Percentiles rank a stretch among this genome's conserved stretches.
These are phyloP conservation scores for Cetonia aurata DNA, from an alignment of 2,888 invertebrate species.

Conservation along the genomic window DNA sequence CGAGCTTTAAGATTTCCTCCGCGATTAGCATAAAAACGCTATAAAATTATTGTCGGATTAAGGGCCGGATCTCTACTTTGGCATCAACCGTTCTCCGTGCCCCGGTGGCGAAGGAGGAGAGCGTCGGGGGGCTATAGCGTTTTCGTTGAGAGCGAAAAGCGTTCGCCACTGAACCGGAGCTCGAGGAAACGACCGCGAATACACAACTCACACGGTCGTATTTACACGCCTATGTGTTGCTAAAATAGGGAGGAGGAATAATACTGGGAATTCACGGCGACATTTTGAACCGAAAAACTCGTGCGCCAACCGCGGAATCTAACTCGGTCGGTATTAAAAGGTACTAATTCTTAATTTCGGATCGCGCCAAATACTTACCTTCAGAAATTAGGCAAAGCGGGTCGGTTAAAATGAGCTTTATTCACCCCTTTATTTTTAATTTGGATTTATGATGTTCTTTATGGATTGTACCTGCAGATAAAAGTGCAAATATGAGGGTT, in stretches of 20 bases:
- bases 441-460: too few species aligned
- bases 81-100: conserved; percentile 17
- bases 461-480: too few species aligned
- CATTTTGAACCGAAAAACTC: background rate
- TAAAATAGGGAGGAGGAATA: conserved; percentile 22
- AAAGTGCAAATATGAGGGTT: too few species aligned
- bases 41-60: conserved; percentile 63
- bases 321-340: conserved; percentile 22
- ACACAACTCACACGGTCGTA: background rate
- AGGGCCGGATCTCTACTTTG: conserved; percentile 46
- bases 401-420: conserved; percentile 10
- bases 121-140: too few species aligned
- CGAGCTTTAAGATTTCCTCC: conserved; percentile 56
- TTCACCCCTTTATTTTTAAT: too few species aligned
- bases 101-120: background rate
- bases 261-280: conserved; percentile 1
- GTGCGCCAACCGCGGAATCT: background rate
- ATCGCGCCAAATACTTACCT: background rate
- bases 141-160: too few species aligned
- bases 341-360: conserved; percentile 34
- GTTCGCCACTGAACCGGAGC: background rate
- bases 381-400: background rate
- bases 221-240: conserved; percentile 26
- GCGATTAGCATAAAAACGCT: conserved; percentile 61
- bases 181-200: conserved; percentile 28